A percentile compares a stretch with the other conserved stretches of the same genome.
These are phyloP conservation scores for Antigone vipio DNA, from an alignment of 2,113 vertebrate genomes.

Conservation along the genomic window DNA sequence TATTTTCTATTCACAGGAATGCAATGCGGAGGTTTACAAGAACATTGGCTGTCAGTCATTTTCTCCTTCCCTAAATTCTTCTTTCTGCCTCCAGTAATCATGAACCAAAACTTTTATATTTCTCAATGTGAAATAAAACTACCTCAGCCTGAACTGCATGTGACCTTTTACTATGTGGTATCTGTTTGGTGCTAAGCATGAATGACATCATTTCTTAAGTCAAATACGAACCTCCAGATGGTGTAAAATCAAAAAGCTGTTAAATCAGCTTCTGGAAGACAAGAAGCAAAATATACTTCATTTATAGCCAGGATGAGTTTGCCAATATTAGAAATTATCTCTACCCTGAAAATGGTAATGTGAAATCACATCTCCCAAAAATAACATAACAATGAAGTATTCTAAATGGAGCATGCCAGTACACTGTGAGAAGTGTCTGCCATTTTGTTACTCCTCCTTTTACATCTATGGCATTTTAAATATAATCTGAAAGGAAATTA, in stretches of 20 bases:
- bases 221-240: constrained; percentile 63
- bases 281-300: neutral
- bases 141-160: constrained; percentile 53
- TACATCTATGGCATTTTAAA: neutral
- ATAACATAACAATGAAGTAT: neutral
- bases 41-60: constrained; percentile 24
- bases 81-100: constrained; percentile 27
- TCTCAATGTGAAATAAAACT: constrained; percentile 34
- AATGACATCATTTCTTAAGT: constrained; percentile 66
- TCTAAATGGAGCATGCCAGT: neutral
- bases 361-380: neutral
- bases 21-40: constrained; percentile 22
- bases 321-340: neutral
- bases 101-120: neutral
- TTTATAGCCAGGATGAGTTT: neutral
- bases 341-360: neutral
- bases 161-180: constrained; percentile 24
- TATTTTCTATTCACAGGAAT: constrained; percentile 39
- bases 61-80: constrained; percentile 38
- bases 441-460: neutral
- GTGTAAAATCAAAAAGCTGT: constrained; percentile 46
- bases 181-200: constrained; percentile 34
- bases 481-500: constrained; percentile 45
- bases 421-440: neutral
- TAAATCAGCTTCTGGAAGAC: neutral